A percentile compares a stretch with the other conserved stretches of the same genome.
Evolutionary conservation across 1,140 invertebrate genomes (phyloP).

Genomic region (Sycobia sp.): DNA sequence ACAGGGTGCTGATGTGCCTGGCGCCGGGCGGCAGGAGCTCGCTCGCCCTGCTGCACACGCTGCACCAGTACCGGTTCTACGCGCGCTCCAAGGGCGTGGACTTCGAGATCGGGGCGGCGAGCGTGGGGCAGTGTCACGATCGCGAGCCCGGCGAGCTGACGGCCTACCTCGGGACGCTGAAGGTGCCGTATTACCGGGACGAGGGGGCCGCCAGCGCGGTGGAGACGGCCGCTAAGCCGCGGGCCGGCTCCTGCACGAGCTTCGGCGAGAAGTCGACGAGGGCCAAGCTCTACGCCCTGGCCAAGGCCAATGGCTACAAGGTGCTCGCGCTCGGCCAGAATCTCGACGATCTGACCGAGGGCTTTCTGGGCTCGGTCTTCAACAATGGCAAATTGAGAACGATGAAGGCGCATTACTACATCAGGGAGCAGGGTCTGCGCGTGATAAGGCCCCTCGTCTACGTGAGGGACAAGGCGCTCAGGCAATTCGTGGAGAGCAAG

Average conservation of each 20-base stretch:
- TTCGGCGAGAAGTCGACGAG: slow-evolving; percentile 74
- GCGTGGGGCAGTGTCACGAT: slow-evolving; percentile 73
- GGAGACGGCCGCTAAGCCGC: slow-evolving; percentile 28
- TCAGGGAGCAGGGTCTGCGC: slow-evolving; percentile 77
- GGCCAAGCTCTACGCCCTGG: slow-evolving; percentile 75
- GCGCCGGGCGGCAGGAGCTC: slow-evolving; percentile 80
- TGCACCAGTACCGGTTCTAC: slow-evolving; percentile 85
- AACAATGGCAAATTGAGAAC: slow-evolving; percentile 79
- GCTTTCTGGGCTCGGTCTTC: slow-evolving; percentile 83
- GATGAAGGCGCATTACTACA: slow-evolving; percentile 83
- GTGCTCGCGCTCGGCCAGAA: slow-evolving; percentile 86
- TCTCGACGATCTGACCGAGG: slow-evolving; percentile 83
- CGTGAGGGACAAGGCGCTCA: slow-evolving; percentile 77
- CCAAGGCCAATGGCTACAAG: slow-evolving; percentile 79
- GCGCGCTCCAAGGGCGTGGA: slow-evolving; percentile 73
- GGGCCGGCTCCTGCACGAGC: slow-evolving; percentile 47
- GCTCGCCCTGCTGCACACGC: slow-evolving; percentile 78
- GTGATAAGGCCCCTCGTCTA: slow-evolving; percentile 88
- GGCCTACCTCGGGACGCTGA: slow-evolving; percentile 69
- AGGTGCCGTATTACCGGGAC: slow-evolving; percentile 76
- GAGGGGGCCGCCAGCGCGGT: slow-evolving; percentile 48
- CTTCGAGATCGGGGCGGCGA: slow-evolving; percentile 78
- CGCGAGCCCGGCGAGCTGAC: slow-evolving; percentile 69
- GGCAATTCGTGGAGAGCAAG: slow-evolving; percentile 71
- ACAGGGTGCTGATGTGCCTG: slow-evolving; percentile 84